Conservation (phyloP, 2,797 vertebrate genomes). For the Cuniculus paca region DNA sequence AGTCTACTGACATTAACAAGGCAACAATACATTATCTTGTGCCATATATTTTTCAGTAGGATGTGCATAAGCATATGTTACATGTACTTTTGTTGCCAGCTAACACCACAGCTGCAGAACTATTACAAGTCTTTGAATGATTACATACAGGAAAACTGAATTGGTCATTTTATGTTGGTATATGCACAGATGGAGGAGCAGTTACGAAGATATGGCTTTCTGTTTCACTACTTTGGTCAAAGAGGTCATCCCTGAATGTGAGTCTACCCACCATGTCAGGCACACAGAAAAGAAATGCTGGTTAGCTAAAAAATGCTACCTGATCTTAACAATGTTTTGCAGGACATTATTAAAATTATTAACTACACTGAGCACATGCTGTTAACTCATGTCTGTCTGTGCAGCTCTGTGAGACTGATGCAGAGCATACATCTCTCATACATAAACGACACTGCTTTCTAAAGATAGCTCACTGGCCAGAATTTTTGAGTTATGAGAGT, state of each 20-base stretch:
- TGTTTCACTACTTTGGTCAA: not conserved
- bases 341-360: not conserved
- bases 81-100: not conserved
- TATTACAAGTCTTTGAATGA: not conserved
- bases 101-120: not conserved
- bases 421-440: not conserved
- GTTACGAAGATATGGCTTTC: not conserved
- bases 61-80: not conserved
- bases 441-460: not conserved
- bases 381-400: not conserved
- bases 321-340: not conserved
- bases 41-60: not conserved
- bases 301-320: not conserved
- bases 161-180: not conserved
- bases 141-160: not conserved
- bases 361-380: not conserved
- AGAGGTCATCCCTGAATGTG: not conserved
- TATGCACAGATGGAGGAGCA: not conserved
- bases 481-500: not conserved
- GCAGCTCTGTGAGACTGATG: not conserved
- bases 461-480: not conserved
- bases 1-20: not conserved
- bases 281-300: no score
- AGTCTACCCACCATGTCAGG: not conserved
- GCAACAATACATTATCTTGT: not conserved